A percentile compares a stretch with the other conserved stretches of the same genome.
These are phyloP conservation scores for Clavelina lepadiformis DNA, from an alignment of 23 tunicate species.

Conservation along the genomic window DNA sequence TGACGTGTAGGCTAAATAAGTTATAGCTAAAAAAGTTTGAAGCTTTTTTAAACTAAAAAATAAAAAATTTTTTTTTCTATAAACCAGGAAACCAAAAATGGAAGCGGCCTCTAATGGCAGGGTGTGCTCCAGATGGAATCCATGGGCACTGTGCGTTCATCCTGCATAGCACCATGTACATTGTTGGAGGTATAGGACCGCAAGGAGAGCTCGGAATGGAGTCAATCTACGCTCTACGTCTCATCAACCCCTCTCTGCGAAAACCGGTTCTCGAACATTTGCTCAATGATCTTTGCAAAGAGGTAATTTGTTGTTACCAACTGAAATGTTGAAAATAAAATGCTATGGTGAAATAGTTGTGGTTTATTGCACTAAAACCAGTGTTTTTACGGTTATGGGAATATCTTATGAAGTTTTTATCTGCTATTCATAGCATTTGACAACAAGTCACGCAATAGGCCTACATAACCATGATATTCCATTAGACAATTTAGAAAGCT, in stretches of 20 bases:
- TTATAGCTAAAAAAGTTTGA: too few relatives aligned
- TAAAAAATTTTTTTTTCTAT: not conserved
- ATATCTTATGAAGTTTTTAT: too few relatives aligned
- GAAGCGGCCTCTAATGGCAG: slow-evolving; percentile 66
- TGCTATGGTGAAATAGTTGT: too few relatives aligned
- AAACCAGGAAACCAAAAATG: slow-evolving; percentile 68
- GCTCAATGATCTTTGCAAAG: slow-evolving; percentile 49
- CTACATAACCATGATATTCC: not conserved
- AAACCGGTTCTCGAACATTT: slow-evolving; percentile 67
- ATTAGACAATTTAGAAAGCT: not conserved
- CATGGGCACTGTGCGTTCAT: slow-evolving; percentile 59
- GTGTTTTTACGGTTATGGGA: too few relatives aligned
- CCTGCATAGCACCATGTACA: slow-evolving; percentile 62
- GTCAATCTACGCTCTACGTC: slow-evolving; percentile 9
- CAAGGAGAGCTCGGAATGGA: slow-evolving; percentile 26
- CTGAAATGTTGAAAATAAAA: too few relatives aligned
- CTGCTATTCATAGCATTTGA: too few relatives aligned
- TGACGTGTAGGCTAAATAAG: too few relatives aligned
- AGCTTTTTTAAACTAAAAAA: not conserved
- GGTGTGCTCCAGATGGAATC: slow-evolving; percentile 13
- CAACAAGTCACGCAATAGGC: not conserved
- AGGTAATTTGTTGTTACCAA: slow-evolving; percentile 11
- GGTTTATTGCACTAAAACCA: too few relatives aligned
- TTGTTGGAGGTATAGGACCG: slow-evolving; percentile 58
- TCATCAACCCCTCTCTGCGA: slow-evolving; percentile 79